Evolutionary conservation across 2,797 vertebrate genomes (phyloP), one percentile per base, ranked within the genome.

Genomic region (Eospalax fontanierii): DNA sequence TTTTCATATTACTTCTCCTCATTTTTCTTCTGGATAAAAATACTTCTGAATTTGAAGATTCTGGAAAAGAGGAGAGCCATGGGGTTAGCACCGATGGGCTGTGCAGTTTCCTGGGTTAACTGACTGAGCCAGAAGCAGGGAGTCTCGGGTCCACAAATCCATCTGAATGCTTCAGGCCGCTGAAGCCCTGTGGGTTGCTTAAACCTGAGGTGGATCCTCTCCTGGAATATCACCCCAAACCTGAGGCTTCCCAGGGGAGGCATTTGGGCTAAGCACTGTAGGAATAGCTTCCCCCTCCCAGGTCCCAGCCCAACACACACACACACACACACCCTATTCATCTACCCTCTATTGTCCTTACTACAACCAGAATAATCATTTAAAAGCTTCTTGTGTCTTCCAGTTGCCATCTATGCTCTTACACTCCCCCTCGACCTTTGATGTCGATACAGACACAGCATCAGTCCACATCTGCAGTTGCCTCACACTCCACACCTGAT

Each of bases 141-240:
- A 68, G 38, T 3, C 75, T 2, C 12, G 0, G 9, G 46, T n/a
- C 38, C 24, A 19, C 26, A 40, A 59, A 65, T 57, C 4, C 43
- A 38, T 1, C 30, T 7, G 0, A 30, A n/a, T n/a, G n/a, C n/a
- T n/a, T n/a, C n/a, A n/a, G n/a, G n/a, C 0, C 0, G 1, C 50
- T 46, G 46, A 50, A 54, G 50, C 50, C 50, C 50, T 10, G 50
- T 54, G 50, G 50, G 50, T 54, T 54, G 50, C 14, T 2, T 54
- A 54, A 11, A 28, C 38, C 24, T 1, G 3, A 24, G 22, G 50
- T 7, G 21, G 15, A 70, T 16, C 66, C 30, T 18, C 33, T 12
- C 33, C 30, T 9, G 50, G 50, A 66, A n/a, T 10, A n/a, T 30
- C 79, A 65, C 15, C 0, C 10, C 26, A 14, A 43, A 66, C 66